These are phyloP conservation scores for Bombus balteatus DNA, from an alignment of 1,140 invertebrate genomes.

Conservation along the genomic window DNA sequence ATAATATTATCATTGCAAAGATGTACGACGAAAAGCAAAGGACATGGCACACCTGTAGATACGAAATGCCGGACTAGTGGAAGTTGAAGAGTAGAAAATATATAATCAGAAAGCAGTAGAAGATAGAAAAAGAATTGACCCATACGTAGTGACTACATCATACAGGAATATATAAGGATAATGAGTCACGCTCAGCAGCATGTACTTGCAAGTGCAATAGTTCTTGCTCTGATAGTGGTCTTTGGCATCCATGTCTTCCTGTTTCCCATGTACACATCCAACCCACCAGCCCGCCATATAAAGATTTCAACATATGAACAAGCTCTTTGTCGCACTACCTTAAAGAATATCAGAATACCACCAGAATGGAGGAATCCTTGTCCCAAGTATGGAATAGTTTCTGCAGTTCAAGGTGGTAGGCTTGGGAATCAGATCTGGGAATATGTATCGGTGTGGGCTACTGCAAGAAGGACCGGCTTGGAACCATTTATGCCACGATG, in stretches of 20 bases:
- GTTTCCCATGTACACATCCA: constrained; percentile 84
- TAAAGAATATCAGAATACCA: constrained; percentile 77
- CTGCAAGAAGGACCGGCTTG: constrained; percentile 83
- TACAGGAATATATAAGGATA: constrained; percentile 57
- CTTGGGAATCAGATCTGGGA: constrained; percentile 88
- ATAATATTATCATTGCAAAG: constrained; percentile 72
- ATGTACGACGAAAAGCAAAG: constrained; percentile 79
- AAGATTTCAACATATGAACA: constrained; percentile 83
- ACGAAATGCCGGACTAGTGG: constrained; percentile 78
- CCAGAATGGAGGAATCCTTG: constrained; percentile 78
- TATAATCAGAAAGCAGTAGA: constrained; percentile 58
- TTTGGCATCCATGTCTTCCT: constrained; percentile 85
- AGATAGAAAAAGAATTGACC: constrained; percentile 41
- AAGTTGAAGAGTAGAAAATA: constrained; percentile 56
- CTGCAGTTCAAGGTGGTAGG: constrained; percentile 84
- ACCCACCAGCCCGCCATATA: constrained; percentile 74
- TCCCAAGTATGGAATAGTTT: constrained; percentile 84
- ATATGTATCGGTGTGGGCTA: constrained; percentile 86
- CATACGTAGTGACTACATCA: constrained; percentile 47
- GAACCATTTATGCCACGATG: constrained; percentile 85
- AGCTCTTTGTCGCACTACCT: constrained; percentile 82
- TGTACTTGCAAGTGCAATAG: constrained; percentile 84
- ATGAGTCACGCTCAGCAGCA: constrained; percentile 83
- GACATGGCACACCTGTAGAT: constrained; percentile 78
- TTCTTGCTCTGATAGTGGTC: constrained; percentile 84